Percentiles rank a stretch among this genome's conserved stretches.
Evolutionary conservation across 2,888 invertebrate species (phyloP).

Genomic region (Onchidella celtica): DNA sequence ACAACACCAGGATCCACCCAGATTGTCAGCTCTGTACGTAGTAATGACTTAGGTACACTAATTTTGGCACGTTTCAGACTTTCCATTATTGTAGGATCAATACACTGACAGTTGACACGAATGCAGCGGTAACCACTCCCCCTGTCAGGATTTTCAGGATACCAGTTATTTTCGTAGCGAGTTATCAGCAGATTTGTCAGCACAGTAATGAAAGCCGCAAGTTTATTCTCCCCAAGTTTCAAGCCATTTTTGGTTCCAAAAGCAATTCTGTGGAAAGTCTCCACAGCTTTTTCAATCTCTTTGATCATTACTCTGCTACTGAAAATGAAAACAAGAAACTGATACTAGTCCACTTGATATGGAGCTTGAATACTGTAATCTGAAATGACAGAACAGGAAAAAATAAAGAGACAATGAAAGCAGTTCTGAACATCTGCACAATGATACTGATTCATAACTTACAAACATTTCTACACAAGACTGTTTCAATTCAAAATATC

Average conservation of each 20-base stretch:
- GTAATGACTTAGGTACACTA: constrained; percentile 85
- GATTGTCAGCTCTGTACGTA: constrained; percentile 87
- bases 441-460: background rate
- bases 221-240: constrained; percentile 31
- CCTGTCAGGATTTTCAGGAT: constrained; percentile 86
- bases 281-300: constrained; percentile 46
- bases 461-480: background rate
- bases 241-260: constrained; percentile 27
- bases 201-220: constrained; percentile 41
- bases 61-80: constrained; percentile 80
- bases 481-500: too few species aligned
- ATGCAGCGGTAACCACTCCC: constrained; percentile 88
- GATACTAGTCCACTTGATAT: background rate
- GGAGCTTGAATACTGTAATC: background rate
- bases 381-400: background rate
- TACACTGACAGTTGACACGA: constrained; percentile 84
- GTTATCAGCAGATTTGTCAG: constrained; percentile 64
- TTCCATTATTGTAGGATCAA: constrained; percentile 49
- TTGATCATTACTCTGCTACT: constrained; percentile 26
- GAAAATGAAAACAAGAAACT: background rate
- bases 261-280: constrained; percentile 48
- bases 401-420: background rate
- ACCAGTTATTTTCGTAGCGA: constrained; percentile 87
- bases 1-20: constrained; percentile 90
- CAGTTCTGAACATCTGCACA: background rate